These are phyloP conservation scores for Yponomeuta sedellus DNA, from an alignment of 2,888 invertebrate genomes.

Conservation along the genomic window DNA sequence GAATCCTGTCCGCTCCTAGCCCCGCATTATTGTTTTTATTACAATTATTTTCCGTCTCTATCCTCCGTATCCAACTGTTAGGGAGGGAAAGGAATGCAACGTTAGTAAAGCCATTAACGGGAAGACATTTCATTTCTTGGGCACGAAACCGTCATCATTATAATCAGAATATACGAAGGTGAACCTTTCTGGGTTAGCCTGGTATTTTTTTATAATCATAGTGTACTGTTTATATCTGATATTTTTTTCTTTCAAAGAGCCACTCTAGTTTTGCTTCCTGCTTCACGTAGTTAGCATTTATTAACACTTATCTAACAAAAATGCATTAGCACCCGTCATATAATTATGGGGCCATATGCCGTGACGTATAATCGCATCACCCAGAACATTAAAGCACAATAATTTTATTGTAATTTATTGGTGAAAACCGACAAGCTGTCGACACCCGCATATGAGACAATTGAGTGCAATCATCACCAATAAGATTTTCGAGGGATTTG, in stretches of 20 bases:
- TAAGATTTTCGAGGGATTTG: slow-evolving; percentile 59
- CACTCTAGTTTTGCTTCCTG: slow-evolving; percentile 1
- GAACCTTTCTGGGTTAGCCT: not conserved
- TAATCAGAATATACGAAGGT: slow-evolving; percentile 1
- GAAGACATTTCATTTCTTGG: slow-evolving; percentile 61
- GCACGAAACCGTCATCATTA: slow-evolving; percentile 58
- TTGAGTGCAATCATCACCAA: slow-evolving; percentile 73
- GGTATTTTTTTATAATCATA: slow-evolving; percentile 2
- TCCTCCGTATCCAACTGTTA: slow-evolving; percentile 19
- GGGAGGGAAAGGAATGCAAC: slow-evolving; percentile 34
- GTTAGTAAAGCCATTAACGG: slow-evolving; percentile 50
- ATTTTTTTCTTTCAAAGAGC: not conserved
- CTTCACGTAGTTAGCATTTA: not conserved
- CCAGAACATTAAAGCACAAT: slow-evolving; percentile 43
- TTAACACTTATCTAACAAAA: slow-evolving; percentile 5
- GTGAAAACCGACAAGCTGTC: slow-evolving; percentile 65
- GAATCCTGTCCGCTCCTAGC: slow-evolving; percentile 55
- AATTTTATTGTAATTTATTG: slow-evolving; percentile 63
- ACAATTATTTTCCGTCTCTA: slow-evolving; percentile 52
- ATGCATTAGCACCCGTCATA: slow-evolving; percentile 15
- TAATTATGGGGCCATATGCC: slow-evolving; percentile 27
- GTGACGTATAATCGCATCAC: slow-evolving; percentile 40
- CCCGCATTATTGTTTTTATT: slow-evolving; percentile 67
- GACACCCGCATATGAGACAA: slow-evolving; percentile 70
- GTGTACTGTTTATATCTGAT: not conserved